Evolutionary conservation across 2,113 vertebrate genomes (phyloP).

Genomic region (Seriola rivoliana): DNA sequence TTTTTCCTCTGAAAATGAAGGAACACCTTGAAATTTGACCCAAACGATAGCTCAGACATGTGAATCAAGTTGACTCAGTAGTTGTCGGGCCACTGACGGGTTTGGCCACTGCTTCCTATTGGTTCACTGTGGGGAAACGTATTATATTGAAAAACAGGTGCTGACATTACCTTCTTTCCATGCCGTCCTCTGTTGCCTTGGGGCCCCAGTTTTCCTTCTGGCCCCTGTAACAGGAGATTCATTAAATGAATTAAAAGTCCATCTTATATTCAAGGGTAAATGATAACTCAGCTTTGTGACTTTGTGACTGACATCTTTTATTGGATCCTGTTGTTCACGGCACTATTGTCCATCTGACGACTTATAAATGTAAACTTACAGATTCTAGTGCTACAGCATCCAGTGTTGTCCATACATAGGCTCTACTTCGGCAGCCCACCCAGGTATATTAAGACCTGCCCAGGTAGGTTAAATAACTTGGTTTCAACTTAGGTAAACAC

Average conservation of each 20-base stretch:
- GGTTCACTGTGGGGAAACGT: not conserved
- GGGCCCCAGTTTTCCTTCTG: constrained; percentile 90
- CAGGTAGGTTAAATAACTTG: too few relatives aligned
- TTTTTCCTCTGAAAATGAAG: not conserved
- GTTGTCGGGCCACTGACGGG: constrained; percentile 5
- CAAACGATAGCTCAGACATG: not conserved
- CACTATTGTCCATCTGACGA: not conserved
- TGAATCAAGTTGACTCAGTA: not conserved
- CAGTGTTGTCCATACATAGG: not conserved
- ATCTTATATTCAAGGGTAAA: not conserved
- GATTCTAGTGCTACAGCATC: not conserved
- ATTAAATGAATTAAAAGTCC: not conserved
- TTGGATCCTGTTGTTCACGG: not conserved
- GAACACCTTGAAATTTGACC: not conserved
- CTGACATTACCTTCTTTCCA: constrained; percentile 91
- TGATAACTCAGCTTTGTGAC: not conserved
- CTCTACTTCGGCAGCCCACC: too few relatives aligned
- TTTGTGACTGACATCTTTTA: too few relatives aligned
- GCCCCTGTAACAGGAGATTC: constrained; percentile 84
- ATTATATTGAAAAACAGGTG: not conserved
- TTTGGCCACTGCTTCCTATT: not conserved
- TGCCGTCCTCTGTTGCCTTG: constrained; percentile 90
- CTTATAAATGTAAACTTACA: not conserved
- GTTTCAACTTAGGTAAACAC: too few relatives aligned
- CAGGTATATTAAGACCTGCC: too few relatives aligned